Evolutionary conservation across 2,888 invertebrate species (phyloP).

Genomic region (Drosophila histrio): DNA sequence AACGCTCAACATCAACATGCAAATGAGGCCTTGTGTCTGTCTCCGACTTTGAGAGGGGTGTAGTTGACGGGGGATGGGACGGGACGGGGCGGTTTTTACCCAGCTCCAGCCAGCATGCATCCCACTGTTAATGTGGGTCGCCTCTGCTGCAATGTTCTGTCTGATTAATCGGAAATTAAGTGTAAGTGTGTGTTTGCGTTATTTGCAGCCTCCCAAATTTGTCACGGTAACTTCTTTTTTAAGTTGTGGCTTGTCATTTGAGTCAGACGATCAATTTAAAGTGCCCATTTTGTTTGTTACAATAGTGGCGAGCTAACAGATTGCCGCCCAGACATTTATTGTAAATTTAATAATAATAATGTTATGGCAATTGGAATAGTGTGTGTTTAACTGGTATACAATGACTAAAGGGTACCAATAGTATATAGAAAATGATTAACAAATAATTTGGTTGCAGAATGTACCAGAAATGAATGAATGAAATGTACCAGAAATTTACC

Average conservation of each 20-base stretch:
- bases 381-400: too few species aligned
- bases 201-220: constrained; percentile 56
- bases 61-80: neutral
- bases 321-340: neutral
- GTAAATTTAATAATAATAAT: too few species aligned
- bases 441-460: too few species aligned
- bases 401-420: too few species aligned
- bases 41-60: constrained; percentile 3
- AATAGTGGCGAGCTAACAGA: neutral
- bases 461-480: too few species aligned
- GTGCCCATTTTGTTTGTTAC: neutral
- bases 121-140: constrained; percentile 54
- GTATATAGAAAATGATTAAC: too few species aligned
- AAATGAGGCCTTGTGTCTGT: constrained; percentile 78
- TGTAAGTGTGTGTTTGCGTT: constrained; percentile 51
- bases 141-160: constrained; percentile 51
- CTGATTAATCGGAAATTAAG: constrained; percentile 78
- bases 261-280: constrained; percentile 31
- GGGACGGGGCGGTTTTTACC: constrained; percentile 27
- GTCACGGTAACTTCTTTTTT: constrained; percentile 54
- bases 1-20: constrained; percentile 74
- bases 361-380: too few species aligned
- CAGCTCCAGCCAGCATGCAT: constrained; percentile 48
- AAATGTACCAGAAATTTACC: too few species aligned
- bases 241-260: constrained; percentile 15